These are phyloP conservation scores for Ips nitidus DNA, from an alignment of 1,140 invertebrate genomes.

Conservation along the genomic window DNA sequence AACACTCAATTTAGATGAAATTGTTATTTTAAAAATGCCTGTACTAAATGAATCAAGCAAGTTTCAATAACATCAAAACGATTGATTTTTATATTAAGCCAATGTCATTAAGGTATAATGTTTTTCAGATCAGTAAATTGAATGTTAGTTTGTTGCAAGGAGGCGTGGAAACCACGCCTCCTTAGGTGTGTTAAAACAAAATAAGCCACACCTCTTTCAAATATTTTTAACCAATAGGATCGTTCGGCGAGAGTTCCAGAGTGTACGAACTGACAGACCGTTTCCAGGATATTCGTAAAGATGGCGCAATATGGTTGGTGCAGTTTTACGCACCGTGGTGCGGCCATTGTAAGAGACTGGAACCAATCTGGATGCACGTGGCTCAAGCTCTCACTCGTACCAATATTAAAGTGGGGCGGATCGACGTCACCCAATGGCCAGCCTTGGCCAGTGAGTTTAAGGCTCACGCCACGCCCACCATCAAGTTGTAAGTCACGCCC, in stretches of 20 bases:
- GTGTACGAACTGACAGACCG: conserved; percentile 77
- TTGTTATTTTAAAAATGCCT: too few species aligned
- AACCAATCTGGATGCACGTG: conserved; percentile 90
- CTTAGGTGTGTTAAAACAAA: too few species aligned
- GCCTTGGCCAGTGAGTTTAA: conserved; percentile 82
- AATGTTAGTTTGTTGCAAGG: too few species aligned
- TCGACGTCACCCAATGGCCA: conserved; percentile 92
- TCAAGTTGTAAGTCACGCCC: conserved; percentile 83
- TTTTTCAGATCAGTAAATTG: too few species aligned
- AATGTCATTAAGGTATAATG: too few species aligned
- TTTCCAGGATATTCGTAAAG: conserved; percentile 77
- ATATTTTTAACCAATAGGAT: too few species aligned
- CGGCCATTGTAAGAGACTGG: conserved; percentile 88
- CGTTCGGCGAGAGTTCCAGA: conserved; percentile 48
- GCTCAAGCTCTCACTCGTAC: conserved; percentile 83
- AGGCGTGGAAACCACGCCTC: too few species aligned
- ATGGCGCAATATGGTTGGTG: conserved; percentile 83
- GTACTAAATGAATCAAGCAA: too few species aligned
- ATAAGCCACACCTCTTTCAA: too few species aligned
- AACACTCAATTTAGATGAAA: too few species aligned
- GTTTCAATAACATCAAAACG: too few species aligned
- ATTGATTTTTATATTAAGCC: too few species aligned
- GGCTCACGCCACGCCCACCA: conserved; percentile 91
- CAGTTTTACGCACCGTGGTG: conserved; percentile 98
- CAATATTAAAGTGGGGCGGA: conserved; percentile 81